Evolutionary conservation across 2,888 invertebrate species (phyloP), one percentile per base, ranked within the genome.

Genomic region (Melitaea athalia): DNA sequence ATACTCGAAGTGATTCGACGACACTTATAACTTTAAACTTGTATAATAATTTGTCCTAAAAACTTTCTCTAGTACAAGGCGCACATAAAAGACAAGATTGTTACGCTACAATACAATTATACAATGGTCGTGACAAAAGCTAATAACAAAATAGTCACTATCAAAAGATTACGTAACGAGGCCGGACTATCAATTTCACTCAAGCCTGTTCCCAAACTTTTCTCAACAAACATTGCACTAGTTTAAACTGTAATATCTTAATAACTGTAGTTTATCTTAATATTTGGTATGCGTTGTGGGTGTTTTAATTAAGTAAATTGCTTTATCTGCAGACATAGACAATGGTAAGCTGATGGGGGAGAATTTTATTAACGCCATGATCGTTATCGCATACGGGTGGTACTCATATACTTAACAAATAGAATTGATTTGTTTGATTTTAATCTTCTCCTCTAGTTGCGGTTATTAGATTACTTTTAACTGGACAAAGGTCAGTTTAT

Each of bases 301-400:
- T 81, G 85, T 85, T 88, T 88, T 92, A 92, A 92, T 92, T 92
- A 92, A 88, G 85, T 90, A 90, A 92, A 92, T 92, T 91, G 87
- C 91, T 92, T 88, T 91, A 92, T 92, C 91, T 87, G 73, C 75
- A 76, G 72, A 72, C 72, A 82, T 85, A 91, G 89, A 92, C 92
- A 92, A 92, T 88, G 79, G 85, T 75, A 76, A n/a, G 75, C 80
- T 85, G 82, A 84, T 85, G 84, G 85, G 88, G 86, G 85, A 82
- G 78, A 77, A 78, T 84, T 87, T 86, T 88, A 89, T 87, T 88
- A 87, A 87, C 84, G 80, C 75, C 74, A 73, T 75, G 85, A 84
- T 85, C 80, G 74, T 78, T 85, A 88, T 88, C 88, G 72, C 79
- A 90, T 91, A 91, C 91, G 91, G 92, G 91, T 83, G 81, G 77